Conservation (phyloP, 2,113 vertebrate species). For the Phrynocephalus versicolor region DNA sequence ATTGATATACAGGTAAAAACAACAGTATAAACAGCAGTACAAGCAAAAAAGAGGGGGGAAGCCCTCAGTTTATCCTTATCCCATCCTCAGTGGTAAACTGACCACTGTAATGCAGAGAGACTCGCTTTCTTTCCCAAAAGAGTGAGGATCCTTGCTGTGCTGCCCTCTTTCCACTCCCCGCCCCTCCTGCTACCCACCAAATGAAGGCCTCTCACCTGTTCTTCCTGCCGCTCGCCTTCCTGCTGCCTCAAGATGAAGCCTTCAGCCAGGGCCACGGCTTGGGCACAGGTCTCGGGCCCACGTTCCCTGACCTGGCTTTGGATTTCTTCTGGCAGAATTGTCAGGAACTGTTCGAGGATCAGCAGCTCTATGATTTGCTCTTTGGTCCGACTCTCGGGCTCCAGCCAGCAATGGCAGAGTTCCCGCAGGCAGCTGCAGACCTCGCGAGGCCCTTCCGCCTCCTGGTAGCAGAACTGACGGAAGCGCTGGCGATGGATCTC, state of each 20-base stretch:
- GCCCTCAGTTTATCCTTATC: too few species aligned
- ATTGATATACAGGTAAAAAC: too few species aligned
- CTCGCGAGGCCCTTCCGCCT: constrained; percentile 10
- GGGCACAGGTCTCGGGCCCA: constrained; percentile 25
- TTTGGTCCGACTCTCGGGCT: constrained; percentile 21
- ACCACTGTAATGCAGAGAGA: too few species aligned
- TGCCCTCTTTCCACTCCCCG: background rate
- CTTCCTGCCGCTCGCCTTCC: constrained; percentile 6
- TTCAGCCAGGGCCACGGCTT: constrained; percentile 32
- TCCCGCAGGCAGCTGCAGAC: constrained; percentile 16
- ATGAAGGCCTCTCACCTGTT: background rate
- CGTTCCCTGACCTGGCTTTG: constrained; percentile 27
- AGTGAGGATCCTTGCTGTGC: too few species aligned
- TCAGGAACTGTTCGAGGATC: constrained; percentile 32
- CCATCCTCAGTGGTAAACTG: too few species aligned
- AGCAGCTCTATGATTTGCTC: constrained; percentile 28
- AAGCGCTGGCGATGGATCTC: constrained; percentile 30
- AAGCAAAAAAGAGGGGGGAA: too few species aligned
- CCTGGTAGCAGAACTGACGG: constrained; percentile 27
- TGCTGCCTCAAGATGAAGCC: constrained; percentile 28
- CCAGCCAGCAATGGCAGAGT: constrained; percentile 34
- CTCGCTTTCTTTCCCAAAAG: too few species aligned
- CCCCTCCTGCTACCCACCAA: too few species aligned
- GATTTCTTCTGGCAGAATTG: constrained; percentile 22
- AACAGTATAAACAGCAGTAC: too few species aligned